Percentiles rank a stretch among this genome's conserved stretches.
Evolutionary conservation across 2,113 vertebrate species (phyloP).

Genomic region (Colossoma macropomum): DNA sequence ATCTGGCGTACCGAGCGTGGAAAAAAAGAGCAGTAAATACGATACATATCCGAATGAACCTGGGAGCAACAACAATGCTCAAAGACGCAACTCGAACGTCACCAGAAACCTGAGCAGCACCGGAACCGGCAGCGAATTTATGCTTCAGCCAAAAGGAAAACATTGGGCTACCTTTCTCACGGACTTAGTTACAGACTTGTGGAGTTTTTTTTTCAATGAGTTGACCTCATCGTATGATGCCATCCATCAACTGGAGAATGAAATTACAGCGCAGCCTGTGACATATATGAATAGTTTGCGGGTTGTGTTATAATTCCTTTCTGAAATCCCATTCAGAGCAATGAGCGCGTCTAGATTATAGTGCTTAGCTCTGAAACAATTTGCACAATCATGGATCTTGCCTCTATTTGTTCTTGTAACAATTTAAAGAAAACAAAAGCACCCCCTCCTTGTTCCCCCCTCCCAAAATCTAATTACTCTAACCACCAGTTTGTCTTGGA

Average conservation of each 20-base stretch:
- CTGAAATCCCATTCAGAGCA: background rate
- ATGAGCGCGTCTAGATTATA: background rate
- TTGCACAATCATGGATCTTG: background rate
- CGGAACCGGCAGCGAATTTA: constrained; percentile 15
- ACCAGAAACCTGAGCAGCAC: constrained; percentile 41
- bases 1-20: constrained; percentile 56
- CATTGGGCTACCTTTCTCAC: constrained; percentile 47
- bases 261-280: constrained; percentile 30
- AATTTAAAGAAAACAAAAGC: background rate
- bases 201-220: background rate
- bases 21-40: constrained; percentile 57
- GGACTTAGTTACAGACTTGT: constrained; percentile 38
- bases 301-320: background rate
- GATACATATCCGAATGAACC: constrained; percentile 33
- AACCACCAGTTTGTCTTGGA: constrained; percentile 31
- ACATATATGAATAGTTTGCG: background rate
- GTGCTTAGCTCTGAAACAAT: background rate
- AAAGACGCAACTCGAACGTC: constrained; percentile 31
- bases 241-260: constrained; percentile 6
- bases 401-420: constrained; percentile 12
- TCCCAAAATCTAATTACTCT: constrained; percentile 33
- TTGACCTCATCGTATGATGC: constrained; percentile 32
- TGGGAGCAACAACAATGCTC: constrained; percentile 29
- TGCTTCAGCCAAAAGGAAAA: constrained; percentile 24
- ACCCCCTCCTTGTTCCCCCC: background rate